These are phyloP conservation scores for Agapornis roseicollis DNA, from an alignment of 2,113 vertebrate genomes.

Conservation along the genomic window DNA sequence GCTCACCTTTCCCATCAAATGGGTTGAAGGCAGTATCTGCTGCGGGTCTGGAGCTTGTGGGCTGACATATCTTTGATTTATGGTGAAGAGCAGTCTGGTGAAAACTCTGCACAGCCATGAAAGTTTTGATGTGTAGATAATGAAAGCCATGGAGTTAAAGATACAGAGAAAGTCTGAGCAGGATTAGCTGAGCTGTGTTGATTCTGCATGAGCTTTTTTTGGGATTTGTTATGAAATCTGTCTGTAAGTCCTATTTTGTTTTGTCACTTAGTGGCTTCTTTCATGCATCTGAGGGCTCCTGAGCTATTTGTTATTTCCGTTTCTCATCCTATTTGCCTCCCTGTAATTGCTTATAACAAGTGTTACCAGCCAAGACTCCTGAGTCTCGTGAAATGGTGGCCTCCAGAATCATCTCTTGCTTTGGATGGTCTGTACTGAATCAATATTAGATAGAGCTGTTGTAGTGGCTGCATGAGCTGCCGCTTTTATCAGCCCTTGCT, in stretches of 20 bases:
- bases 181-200: not conserved
- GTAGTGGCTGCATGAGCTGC: not conserved
- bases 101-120: not conserved
- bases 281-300: not conserved
- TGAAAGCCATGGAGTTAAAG: not conserved
- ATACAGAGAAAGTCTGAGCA: not conserved
- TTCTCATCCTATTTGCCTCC: not conserved
- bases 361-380: not conserved
- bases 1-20: not conserved
- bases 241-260: not conserved
- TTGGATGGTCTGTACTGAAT: not conserved
- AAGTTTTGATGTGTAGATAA: not conserved
- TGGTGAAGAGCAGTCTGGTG: not conserved
- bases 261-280: not conserved
- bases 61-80: not conserved
- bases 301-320: not conserved
- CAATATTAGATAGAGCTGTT: not conserved
- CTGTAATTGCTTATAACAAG: not conserved
- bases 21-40: not conserved
- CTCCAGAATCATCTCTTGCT: not conserved
- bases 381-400: not conserved
- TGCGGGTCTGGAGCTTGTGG: not conserved
- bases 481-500: not conserved
- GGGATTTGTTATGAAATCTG: not conserved
- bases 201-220: not conserved